These are phyloP conservation scores for Bombyx mandarina DNA, from an alignment of 1,140 invertebrate species.

Conservation along the genomic window DNA sequence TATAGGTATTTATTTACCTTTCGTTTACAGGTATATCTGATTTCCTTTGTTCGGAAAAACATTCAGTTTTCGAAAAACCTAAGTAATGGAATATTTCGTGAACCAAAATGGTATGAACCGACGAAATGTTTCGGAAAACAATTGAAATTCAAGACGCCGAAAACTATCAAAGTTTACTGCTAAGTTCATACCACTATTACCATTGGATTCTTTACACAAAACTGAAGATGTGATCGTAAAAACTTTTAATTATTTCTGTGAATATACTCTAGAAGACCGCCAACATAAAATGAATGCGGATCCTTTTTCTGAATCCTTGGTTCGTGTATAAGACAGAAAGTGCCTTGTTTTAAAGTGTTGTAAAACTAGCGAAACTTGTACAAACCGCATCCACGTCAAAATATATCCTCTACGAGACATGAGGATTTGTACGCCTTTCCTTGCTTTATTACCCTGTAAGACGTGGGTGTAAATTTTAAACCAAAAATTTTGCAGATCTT, in stretches of 20 bases:
- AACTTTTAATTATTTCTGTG: slow-evolving; percentile 66
- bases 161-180: slow-evolving; percentile 27
- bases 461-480: no score
- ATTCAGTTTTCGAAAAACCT: no score
- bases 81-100: no score
- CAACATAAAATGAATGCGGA: slow-evolving; percentile 53
- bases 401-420: no score
- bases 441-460: no score
- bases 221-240: slow-evolving; percentile 46
- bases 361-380: slow-evolving; percentile 48
- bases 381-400: no score
- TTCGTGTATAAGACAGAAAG: slow-evolving; percentile 43
- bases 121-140: background rate
- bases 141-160: slow-evolving; percentile 16
- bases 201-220: slow-evolving; percentile 32
- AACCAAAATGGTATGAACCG: no score
- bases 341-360: slow-evolving; percentile 63
- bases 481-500: no score
- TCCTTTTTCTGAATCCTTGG: slow-evolving; percentile 41
- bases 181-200: slow-evolving; percentile 18
- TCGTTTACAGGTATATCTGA: no score
- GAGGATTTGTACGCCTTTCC: no score
- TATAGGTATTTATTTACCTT: no score
- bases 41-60: no score
- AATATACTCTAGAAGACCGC: slow-evolving; percentile 47